Conservation (phyloP, 2,797 vertebrate genomes). For the Phyllotis vaccarum region DNA sequence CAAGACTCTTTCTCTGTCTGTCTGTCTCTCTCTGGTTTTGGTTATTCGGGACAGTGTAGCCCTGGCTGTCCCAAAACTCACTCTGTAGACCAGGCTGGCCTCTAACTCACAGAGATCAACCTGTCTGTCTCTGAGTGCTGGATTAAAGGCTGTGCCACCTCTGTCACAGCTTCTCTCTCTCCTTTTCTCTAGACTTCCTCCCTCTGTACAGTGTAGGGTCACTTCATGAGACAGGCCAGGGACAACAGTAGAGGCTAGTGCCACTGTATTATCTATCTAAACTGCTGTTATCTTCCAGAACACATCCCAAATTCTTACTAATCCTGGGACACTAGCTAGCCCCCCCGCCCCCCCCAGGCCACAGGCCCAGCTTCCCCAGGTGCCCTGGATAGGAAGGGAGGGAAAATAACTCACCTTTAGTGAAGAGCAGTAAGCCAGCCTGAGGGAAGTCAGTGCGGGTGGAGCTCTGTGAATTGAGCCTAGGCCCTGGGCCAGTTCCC, state of each 20-base stretch:
- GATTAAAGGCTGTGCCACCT: no score
- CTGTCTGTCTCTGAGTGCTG: background rate
- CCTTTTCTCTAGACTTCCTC: background rate
- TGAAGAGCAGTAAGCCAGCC: conserved; percentile 91
- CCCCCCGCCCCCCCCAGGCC: background rate
- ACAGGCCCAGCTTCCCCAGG: background rate
- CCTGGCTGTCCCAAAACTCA: background rate
- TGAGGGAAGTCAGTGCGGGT: conserved; percentile 88
- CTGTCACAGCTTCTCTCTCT: background rate
- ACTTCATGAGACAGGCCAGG: background rate
- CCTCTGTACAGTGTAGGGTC: background rate
- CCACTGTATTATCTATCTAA: background rate
- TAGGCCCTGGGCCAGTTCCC: conserved; percentile 88
- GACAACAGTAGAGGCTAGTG: background rate
- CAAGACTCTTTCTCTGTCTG: background rate
- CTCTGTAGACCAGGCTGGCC: background rate
- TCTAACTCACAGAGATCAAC: background rate
- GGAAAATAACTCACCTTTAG: conserved; percentile 87
- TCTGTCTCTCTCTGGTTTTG: background rate
- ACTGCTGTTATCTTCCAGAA: background rate
- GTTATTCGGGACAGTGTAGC: background rate
- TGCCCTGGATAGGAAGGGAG: background rate
- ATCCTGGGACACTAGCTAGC: background rate
- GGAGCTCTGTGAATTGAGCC: conserved; percentile 11
- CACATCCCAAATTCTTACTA: background rate